A percentile compares a stretch with the other conserved stretches of the same genome.
phyloP scores from a whole-genome alignment of 2,113 vertebrate genomes.

The Odontophorus gujanensis region DNA sequence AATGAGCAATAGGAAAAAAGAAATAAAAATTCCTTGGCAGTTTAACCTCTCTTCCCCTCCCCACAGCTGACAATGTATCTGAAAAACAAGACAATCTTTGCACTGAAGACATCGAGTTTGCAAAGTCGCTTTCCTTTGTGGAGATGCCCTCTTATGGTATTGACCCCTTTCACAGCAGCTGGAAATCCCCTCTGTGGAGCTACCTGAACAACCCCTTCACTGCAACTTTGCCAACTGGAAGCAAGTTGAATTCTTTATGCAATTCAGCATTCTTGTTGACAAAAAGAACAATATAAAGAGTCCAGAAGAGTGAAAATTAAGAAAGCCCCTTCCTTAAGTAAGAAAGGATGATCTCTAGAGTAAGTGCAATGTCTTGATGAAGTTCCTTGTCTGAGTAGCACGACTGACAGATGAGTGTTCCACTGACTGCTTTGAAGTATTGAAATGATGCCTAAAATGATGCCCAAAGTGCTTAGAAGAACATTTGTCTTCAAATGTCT shows the following conservation, averaged over 20 bases:
- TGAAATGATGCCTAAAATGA: background rate
- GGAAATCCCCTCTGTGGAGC: background rate
- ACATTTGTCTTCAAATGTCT: background rate
- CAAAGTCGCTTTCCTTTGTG: constrained; percentile 52
- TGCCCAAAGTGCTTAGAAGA: background rate
- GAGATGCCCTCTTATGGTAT: constrained; percentile 25
- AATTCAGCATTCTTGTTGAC: background rate
- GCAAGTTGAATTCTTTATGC: background rate
- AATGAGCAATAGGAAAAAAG: constrained; percentile 25
- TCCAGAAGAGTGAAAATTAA: background rate
- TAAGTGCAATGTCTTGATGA: background rate
- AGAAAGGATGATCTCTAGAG: background rate
- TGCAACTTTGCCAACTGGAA: background rate
- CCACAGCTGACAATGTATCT: constrained; percentile 1
- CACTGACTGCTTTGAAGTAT: background rate
- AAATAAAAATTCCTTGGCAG: constrained; percentile 32
- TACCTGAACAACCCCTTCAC: constrained; percentile 7
- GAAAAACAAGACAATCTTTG: constrained; percentile 30
- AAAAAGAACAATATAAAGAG: background rate
- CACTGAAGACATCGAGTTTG: constrained; percentile 19
- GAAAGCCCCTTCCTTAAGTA: background rate
- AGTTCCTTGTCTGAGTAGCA: background rate
- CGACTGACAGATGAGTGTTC: background rate
- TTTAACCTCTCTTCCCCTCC: constrained; percentile 31
- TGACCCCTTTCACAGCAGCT: constrained; percentile 1